Evolutionary conservation across 2,797 vertebrate genomes (phyloP).

Genomic region (Mormyrops attenuatus): DNA sequence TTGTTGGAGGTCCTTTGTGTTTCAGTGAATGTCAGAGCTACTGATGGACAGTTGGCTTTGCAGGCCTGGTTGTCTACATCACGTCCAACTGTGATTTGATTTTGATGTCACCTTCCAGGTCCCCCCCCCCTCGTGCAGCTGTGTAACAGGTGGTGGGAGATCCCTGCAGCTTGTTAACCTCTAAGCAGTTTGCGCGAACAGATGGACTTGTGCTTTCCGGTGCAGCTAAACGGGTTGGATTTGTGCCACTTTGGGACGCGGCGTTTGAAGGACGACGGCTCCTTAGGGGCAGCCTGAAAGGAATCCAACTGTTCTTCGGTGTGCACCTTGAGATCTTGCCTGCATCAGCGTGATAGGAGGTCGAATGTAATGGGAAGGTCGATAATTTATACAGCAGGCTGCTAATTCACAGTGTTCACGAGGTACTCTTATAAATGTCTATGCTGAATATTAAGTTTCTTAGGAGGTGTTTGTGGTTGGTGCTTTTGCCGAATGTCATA

Average conservation of each 20-base stretch:
- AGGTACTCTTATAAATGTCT: background rate
- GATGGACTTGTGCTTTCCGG: background rate
- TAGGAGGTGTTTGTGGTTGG: background rate
- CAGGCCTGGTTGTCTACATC: background rate
- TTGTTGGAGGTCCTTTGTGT: background rate
- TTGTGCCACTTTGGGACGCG: background rate
- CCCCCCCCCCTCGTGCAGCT: background rate
- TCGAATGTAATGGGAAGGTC: constrained; percentile 28
- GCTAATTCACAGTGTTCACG: constrained; percentile 25
- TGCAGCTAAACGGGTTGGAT: background rate
- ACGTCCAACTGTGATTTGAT: background rate
- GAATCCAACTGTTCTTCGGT: constrained; percentile 17
- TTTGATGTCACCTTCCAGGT: background rate
- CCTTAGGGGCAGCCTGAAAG: background rate
- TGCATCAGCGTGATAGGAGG: constrained; percentile 30
- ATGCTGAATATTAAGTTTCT: background rate
- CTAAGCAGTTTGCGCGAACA: background rate
- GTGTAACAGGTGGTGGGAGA: constrained; percentile 1
- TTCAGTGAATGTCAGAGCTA: background rate
- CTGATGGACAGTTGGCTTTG: background rate
- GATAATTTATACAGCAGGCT: constrained; percentile 34
- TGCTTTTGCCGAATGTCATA: background rate
- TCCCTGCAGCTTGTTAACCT: background rate
- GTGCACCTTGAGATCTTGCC: constrained; percentile 23
- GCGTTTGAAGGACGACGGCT: background rate